Evolutionary conservation across 2,113 vertebrate species (phyloP).

Genomic region (Calypte anna): DNA sequence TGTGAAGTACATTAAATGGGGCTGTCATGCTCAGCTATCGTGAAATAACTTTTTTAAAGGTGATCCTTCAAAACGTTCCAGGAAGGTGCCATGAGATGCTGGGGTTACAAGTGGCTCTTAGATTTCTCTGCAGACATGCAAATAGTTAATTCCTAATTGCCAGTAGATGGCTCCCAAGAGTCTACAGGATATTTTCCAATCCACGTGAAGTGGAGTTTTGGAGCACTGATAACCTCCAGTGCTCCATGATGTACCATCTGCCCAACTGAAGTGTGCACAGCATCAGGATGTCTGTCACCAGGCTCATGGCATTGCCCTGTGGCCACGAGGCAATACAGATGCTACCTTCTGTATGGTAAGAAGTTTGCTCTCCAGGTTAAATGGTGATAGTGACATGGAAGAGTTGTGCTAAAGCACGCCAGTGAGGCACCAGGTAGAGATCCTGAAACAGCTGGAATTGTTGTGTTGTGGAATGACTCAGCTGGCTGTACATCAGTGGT

Average conservation of each 20-base stretch:
- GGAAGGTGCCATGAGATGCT: not conserved
- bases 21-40: not conserved
- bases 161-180: constrained; percentile 64
- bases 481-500: not conserved
- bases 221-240: rapidly evolving
- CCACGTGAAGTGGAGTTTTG: not conserved
- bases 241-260: not conserved
- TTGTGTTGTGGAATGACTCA: not conserved
- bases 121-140: not conserved
- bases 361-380: rapidly evolving
- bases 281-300: not conserved
- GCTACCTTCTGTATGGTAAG: rapidly evolving
- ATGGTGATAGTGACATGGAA: not conserved
- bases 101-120: not conserved
- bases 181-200: not conserved
- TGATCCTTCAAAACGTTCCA: not conserved
- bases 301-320: not conserved
- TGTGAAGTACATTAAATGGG: not conserved
- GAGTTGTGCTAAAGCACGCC: rapidly evolving
- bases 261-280: not conserved
- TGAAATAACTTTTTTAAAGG: not conserved
- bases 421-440: not conserved
- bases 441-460: not conserved
- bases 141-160: constrained; percentile 36
- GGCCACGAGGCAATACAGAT: not conserved